Evolutionary conservation across 2,113 vertebrate genomes (phyloP).

Genomic region (Pangasianodon hypophthalmus): DNA sequence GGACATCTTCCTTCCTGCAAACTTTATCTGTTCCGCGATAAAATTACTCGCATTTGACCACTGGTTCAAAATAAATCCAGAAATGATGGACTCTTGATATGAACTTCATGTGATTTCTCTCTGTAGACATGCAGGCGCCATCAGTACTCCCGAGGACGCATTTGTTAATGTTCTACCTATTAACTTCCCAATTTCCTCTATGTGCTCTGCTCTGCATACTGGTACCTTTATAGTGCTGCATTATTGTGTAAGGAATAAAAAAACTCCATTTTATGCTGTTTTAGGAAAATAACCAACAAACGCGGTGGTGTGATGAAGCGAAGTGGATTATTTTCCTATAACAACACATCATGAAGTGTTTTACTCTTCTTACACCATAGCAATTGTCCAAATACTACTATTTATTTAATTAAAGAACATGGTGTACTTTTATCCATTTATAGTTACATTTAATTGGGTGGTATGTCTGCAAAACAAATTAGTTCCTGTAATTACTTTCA

Average conservation of each 20-base stretch:
- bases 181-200: neutral
- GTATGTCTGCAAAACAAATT: neutral
- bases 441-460: neutral
- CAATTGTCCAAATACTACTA: neutral
- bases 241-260: neutral
- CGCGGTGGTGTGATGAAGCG: neutral
- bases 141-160: slow-evolving; percentile 2
- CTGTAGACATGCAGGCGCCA: slow-evolving; percentile 44
- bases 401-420: neutral
- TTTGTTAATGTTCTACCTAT: slow-evolving; percentile 27
- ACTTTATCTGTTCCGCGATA: neutral
- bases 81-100: slow-evolving; percentile 40
- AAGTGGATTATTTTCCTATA: neutral
- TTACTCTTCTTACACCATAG: neutral
- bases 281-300: neutral
- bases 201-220: neutral
- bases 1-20: neutral
- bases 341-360: neutral
- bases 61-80: slow-evolving; percentile 27
- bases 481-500: neutral
- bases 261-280: neutral
- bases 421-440: neutral
- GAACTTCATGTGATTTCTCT: slow-evolving; percentile 49
- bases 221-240: neutral
- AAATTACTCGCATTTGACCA: slow-evolving; percentile 2